Conservation (phyloP, 2,797 vertebrate species). For the Rhinophrynus dorsalis region DNA sequence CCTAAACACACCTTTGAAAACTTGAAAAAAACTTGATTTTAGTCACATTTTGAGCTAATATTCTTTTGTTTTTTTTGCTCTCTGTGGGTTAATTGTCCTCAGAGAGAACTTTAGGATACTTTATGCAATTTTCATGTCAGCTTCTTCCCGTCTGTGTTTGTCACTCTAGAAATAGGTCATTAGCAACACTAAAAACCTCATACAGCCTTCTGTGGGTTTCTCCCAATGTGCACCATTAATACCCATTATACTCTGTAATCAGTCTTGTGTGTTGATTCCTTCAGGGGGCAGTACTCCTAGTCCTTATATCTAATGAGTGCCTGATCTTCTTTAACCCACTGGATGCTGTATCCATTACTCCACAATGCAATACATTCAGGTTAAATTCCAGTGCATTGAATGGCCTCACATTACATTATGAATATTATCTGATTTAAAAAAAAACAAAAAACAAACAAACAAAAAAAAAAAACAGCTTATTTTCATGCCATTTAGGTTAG, state of each 20-base stretch:
- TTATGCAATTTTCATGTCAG: slow-evolving; percentile 35
- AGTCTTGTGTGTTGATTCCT: slow-evolving; percentile 28
- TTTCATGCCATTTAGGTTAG: too few relatives aligned
- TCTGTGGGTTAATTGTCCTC: slow-evolving; percentile 42
- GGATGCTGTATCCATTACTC: too few relatives aligned
- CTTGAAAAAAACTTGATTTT: background rate
- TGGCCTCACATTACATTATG: too few relatives aligned
- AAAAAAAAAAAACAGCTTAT: too few relatives aligned
- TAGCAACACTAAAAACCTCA: slow-evolving; percentile 41
- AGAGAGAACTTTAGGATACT: slow-evolving; percentile 27
- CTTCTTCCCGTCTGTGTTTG: slow-evolving; percentile 41
- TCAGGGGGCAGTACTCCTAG: background rate
- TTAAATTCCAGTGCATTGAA: too few relatives aligned
- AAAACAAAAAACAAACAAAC: too few relatives aligned
- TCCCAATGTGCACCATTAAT: slow-evolving; percentile 34
- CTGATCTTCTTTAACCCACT: background rate
- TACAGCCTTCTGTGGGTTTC: slow-evolving; percentile 21
- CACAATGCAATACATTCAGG: too few relatives aligned
- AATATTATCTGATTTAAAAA: too few relatives aligned
- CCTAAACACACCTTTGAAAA: too few relatives aligned
- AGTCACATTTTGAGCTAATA: slow-evolving; percentile 8
- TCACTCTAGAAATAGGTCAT: slow-evolving; percentile 35
- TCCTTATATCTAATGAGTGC: too few relatives aligned
- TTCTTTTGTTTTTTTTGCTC: slow-evolving; percentile 21
- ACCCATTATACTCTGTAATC: slow-evolving; percentile 36